Evolutionary conservation across 1,140 invertebrate species (phyloP), one percentile per base, ranked within the genome.

Genomic region (Hesperophylax magnus): DNA sequence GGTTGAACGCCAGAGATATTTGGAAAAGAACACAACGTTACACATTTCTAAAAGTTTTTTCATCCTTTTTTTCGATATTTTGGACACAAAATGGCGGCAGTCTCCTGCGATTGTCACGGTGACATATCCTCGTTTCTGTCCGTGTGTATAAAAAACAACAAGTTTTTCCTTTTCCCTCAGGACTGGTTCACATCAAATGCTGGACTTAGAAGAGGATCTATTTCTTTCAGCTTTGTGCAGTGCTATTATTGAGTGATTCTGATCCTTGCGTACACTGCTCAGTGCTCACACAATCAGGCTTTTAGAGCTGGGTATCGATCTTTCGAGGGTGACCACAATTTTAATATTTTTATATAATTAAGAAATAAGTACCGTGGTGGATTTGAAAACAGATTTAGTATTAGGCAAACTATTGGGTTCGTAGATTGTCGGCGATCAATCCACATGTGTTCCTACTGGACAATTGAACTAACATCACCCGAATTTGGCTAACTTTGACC

Each of bases 241-340:
- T 78, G 71, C 77, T 72, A 78, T 81, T 81, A 78, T 81, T 58
- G 80, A 60, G 60, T 77, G 47, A 63, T 58, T 76, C 27, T 65
- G 80, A 47, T 77, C 74, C 75, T 60, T 75, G 63, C 69, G 53
- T 47, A 47, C 39, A 39, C 39, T 47, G 11, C 39, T 47, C 39
- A 31, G 27, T 53, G 71, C 63, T 74, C 27, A 74, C 65, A 81
- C 69, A 81, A 81, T 81, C 54, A 71, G 31, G 47, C 61, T 80
- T 80, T 79, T 65, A 34, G 71, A 72, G 72, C 47, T 81, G 39
- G 54, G 34, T 74, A 60, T 63, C n/a, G 56, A 61, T 39, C 63
- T 54, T 80, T 53, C 52, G 24, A 75, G 24, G 27, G 75, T 72
- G 80, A 77, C 75, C 67, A 81, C 77, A 1, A 34, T 65, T 77